Percentiles rank a stretch among this genome's conserved stretches.
Conservation (phyloP, 2,888 invertebrate species). For the Coelogynopora nodosa region DNA sequence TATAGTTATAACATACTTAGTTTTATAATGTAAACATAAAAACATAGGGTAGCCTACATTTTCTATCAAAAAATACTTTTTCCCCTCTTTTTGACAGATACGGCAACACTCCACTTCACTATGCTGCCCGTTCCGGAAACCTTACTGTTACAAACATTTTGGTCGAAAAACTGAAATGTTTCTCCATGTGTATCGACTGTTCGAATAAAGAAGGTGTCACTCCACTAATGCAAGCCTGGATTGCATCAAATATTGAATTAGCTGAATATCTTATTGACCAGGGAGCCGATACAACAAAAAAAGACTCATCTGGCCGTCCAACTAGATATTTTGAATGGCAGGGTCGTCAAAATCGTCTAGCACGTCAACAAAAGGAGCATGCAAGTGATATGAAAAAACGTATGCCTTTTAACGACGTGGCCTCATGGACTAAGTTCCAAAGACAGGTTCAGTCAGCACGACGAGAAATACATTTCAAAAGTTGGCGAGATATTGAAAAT, state of each 20-base stretch:
- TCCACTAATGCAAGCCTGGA: slow-evolving; percentile 48
- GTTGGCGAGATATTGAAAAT: slow-evolving; percentile 10
- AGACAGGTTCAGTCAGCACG: neutral
- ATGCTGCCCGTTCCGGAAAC: slow-evolving; percentile 54
- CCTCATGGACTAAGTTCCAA: slow-evolving; percentile 5
- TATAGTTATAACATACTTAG: no score
- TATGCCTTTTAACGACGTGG: neutral
- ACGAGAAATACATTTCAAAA: neutral
- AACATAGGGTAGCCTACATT: no score
- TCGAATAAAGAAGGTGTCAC: slow-evolving; percentile 48
- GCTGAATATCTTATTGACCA: slow-evolving; percentile 15
- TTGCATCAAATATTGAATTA: neutral
- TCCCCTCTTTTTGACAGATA: neutral
- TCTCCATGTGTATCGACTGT: slow-evolving; percentile 46
- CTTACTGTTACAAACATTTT: slow-evolving; percentile 50
- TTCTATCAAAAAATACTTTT: no score
- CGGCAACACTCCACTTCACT: slow-evolving; percentile 59
- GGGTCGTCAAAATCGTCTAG: neutral
- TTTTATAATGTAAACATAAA: no score
- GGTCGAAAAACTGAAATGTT: slow-evolving; percentile 46
- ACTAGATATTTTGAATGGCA: neutral
- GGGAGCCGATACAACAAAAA: neutral
- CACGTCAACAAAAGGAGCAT: neutral
- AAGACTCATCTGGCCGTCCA: neutral
- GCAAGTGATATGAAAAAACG: neutral